Percentiles rank a stretch among this genome's conserved stretches.
phyloP scores from a whole-genome alignment of 2,113 vertebrate genomes.

The Lamprotornis superbus region DNA sequence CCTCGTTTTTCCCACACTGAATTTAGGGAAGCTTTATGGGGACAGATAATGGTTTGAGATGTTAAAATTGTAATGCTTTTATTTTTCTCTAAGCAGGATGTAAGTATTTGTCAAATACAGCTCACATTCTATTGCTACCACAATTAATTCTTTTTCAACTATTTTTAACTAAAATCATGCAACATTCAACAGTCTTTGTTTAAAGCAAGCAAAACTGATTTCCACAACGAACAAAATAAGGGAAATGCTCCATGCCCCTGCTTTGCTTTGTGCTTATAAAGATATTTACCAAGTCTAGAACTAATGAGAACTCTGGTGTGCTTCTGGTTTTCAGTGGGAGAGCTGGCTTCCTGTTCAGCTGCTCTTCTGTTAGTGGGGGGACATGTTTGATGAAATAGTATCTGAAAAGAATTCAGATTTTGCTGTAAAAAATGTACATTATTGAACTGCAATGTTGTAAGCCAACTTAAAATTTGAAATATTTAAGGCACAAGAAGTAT shows the following conservation, averaged over 20 bases:
- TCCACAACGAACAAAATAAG: background rate
- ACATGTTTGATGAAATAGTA: slow-evolving; percentile 99
- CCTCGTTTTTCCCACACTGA: background rate
- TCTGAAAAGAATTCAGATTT: slow-evolving; percentile 69
- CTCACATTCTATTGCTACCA: background rate
- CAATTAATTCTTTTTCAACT: background rate
- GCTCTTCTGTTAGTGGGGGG: slow-evolving; percentile 96
- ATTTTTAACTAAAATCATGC: background rate
- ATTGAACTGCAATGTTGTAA: background rate
- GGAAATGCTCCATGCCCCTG: background rate
- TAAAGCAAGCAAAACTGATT: background rate
- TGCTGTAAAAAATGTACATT: background rate
- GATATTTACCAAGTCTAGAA: slow-evolving; percentile 90
- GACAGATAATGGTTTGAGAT: background rate
- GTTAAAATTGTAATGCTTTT: background rate
- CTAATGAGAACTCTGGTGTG: slow-evolving; percentile 97
- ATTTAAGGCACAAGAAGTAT: background rate
- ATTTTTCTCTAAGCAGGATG: background rate
- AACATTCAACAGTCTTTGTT: background rate
- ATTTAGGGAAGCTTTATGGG: background rate
- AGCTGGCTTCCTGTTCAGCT: slow-evolving; percentile 95
- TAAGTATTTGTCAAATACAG: background rate
- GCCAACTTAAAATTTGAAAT: background rate
- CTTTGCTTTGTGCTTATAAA: background rate
- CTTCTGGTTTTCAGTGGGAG: slow-evolving; percentile 97